Evolutionary conservation across 1,140 invertebrate genomes (phyloP).

Genomic region (Procambarus virginalis): DNA sequence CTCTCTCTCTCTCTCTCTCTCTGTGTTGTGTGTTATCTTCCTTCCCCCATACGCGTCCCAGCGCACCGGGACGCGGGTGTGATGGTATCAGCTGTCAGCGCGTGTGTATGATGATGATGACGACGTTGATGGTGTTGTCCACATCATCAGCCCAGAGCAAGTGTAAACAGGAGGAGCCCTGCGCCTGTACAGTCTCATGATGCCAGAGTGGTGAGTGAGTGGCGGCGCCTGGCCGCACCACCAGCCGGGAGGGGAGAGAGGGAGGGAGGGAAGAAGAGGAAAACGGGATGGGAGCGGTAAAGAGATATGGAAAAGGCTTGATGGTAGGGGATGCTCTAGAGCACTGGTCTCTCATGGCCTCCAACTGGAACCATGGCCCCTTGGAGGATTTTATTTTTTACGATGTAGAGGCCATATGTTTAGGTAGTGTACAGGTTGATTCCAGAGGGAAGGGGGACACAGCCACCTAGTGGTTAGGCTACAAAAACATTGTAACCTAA

Average conservation of each 20-base stretch:
- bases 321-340: no score
- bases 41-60: background rate
- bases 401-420: no score
- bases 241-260: background rate
- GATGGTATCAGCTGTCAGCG: conserved; percentile 17
- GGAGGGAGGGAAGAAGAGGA: background rate
- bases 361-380: no score
- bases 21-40: background rate
- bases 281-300: background rate
- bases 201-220: background rate
- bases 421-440: no score
- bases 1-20: background rate
- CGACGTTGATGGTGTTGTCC: background rate
- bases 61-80: background rate
- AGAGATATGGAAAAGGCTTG: background rate
- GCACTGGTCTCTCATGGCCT: no score
- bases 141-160: conserved; percentile 11
- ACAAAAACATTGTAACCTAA: no score
- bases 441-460: no score
- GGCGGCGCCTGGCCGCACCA: background rate
- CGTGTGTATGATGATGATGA: conserved; percentile 32
- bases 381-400: no score
- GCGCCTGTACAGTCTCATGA: conserved; percentile 10
- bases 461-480: no score
- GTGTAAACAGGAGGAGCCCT: background rate